Conservation (phyloP, 2,113 vertebrate genomes). For the Heterocephalus glaber region DNA sequence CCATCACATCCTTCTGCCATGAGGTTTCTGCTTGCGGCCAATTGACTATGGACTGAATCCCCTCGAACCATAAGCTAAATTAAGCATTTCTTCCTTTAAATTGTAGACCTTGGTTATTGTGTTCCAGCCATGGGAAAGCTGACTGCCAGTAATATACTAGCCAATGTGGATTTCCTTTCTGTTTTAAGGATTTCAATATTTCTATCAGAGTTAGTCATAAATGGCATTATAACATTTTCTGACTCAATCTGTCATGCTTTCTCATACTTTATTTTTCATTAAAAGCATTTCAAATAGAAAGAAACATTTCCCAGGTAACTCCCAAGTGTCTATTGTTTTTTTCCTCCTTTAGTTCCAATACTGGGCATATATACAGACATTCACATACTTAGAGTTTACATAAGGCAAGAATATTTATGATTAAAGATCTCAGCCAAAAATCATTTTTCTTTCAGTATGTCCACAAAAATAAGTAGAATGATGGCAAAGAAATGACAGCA, state of each 20-base stretch:
- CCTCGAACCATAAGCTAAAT: background rate
- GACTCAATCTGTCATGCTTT: background rate
- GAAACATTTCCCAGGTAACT: slow-evolving; percentile 41
- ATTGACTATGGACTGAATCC: background rate
- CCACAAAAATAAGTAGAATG: background rate
- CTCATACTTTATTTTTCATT: background rate
- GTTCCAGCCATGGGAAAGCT: background rate
- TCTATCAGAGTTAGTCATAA: background rate
- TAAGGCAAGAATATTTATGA: background rate
- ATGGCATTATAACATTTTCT: background rate
- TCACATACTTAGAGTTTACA: background rate
- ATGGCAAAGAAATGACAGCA: slow-evolving; percentile 30
- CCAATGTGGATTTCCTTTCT: slow-evolving; percentile 22
- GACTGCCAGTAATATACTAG: background rate
- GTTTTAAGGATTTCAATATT: slow-evolving; percentile 46
- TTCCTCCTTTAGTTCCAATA: background rate
- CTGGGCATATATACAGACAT: background rate
- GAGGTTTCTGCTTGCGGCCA: background rate
- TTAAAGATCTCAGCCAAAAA: background rate
- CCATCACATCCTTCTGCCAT: background rate
- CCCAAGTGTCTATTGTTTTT: background rate
- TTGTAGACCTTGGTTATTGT: background rate
- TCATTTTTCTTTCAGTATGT: background rate
- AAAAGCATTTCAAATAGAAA: background rate
- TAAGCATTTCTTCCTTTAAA: background rate